Evolutionary conservation across 2,113 vertebrate genomes (phyloP).

Genomic region (Penelope pileata): DNA sequence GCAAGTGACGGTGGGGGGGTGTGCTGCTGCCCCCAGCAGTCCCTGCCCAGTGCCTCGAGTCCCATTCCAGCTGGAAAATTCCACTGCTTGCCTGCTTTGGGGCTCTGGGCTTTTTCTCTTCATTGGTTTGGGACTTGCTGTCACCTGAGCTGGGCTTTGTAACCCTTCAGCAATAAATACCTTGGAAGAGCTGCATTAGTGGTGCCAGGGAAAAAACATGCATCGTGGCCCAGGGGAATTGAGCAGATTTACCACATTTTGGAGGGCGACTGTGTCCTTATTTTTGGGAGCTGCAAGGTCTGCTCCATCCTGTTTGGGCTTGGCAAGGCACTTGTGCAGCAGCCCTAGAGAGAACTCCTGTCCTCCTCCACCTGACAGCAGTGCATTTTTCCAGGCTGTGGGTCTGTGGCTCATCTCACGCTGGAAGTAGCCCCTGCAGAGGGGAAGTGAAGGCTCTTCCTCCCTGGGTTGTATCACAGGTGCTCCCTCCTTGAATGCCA

Average conservation of each 20-base stretch:
- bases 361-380: background rate
- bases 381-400: background rate
- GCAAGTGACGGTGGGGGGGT: background rate
- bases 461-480: background rate
- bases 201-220: background rate
- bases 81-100: background rate
- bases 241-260: background rate
- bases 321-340: background rate
- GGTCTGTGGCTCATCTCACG: background rate
- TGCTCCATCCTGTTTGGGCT: background rate
- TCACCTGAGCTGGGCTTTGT: slow-evolving; percentile 11
- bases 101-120: background rate
- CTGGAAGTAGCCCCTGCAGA: background rate
- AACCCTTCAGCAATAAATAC: slow-evolving; percentile 1
- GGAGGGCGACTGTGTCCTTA: background rate
- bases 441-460: background rate
- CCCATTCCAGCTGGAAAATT: slow-evolving; percentile 51
- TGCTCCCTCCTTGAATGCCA: background rate
- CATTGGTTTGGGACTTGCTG: slow-evolving; percentile 23
- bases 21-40: background rate
- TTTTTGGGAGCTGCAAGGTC: background rate
- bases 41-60: background rate
- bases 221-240: background rate
- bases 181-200: background rate
- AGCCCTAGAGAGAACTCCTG: background rate